Percentiles rank a stretch among this genome's conserved stretches.
Conservation (phyloP, 2,797 vertebrate species). For the Phoebastria nigripes region DNA sequence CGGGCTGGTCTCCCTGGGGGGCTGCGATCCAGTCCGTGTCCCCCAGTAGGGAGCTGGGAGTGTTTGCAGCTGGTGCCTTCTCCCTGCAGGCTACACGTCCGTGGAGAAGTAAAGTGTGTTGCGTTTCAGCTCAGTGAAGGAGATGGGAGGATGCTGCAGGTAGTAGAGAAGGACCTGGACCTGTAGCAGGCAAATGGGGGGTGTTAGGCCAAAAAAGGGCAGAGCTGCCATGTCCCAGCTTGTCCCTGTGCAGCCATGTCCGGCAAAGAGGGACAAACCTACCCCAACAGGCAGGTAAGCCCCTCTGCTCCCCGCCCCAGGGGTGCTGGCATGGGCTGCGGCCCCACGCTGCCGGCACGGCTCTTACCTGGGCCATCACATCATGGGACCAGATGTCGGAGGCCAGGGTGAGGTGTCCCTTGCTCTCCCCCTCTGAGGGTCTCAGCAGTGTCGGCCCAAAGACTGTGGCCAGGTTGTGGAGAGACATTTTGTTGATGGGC, state of each 20-base stretch:
- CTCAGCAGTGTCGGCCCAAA: constrained; percentile 96
- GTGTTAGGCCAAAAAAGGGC: neutral
- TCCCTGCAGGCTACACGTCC: constrained; percentile 84
- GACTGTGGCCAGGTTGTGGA: constrained; percentile 96
- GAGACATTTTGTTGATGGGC: constrained; percentile 98
- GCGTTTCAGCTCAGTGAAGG: constrained; percentile 93
- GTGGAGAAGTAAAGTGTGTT: constrained; percentile 98
- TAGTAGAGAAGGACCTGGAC: constrained; percentile 98
- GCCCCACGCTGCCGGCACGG: neutral
- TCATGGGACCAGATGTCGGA: constrained; percentile 99
- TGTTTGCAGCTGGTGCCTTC: constrained; percentile 37
- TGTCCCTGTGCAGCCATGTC: neutral
- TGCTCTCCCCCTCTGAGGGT: constrained; percentile 92
- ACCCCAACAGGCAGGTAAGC: neutral
- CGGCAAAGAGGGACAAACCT: neutral
- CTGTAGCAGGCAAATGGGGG: constrained; percentile 61
- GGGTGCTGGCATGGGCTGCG: fast-evolving
- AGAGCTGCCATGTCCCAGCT: neutral
- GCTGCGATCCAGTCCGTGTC: constrained; percentile 46
- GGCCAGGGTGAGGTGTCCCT: constrained; percentile 88
- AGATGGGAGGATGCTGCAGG: constrained; percentile 94
- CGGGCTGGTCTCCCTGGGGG: neutral
- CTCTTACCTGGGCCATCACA: constrained; percentile 95
- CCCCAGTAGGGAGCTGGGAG: constrained; percentile 20
- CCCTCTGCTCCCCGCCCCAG: neutral